phyloP scores from a whole-genome alignment of 2,888 invertebrate genomes.

The Tanytarsus gracilentus region DNA sequence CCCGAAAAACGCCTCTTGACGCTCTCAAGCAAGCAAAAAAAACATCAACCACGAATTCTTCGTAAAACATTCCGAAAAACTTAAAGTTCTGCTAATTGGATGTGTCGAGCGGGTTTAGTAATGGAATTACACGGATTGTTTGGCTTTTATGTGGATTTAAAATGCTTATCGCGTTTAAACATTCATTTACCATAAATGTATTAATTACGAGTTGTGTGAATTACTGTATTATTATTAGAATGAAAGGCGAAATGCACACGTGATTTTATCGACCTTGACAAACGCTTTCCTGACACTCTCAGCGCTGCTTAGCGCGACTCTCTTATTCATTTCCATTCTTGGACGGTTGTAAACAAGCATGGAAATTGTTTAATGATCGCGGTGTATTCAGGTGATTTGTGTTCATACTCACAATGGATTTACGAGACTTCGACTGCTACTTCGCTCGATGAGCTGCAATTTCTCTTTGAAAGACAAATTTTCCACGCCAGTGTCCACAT shows the following conservation, averaged over 20 bases:
- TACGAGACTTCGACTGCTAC: slow-evolving; percentile 13
- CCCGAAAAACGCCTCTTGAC: too few relatives aligned
- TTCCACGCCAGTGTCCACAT: slow-evolving; percentile 12
- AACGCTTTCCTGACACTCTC: background rate
- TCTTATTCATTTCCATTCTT: slow-evolving; percentile 10
- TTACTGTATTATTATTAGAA: background rate
- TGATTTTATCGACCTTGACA: slow-evolving; percentile 14
- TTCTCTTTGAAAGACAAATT: slow-evolving; percentile 24
- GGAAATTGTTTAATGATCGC: too few relatives aligned
- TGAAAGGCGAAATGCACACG: background rate
- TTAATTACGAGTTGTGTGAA: background rate
- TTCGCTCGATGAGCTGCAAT: slow-evolving; percentile 12
- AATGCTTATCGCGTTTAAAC: too few relatives aligned
- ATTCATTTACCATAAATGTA: background rate
- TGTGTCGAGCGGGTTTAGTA: too few relatives aligned
- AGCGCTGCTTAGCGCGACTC: background rate
- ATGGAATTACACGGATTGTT: too few relatives aligned
- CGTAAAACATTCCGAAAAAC: too few relatives aligned
- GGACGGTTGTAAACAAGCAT: too few relatives aligned
- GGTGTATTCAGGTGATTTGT: too few relatives aligned
- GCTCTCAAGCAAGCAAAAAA: too few relatives aligned
- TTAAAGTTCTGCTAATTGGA: too few relatives aligned
- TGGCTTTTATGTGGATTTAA: too few relatives aligned
- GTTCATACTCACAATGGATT: slow-evolving; percentile 13
- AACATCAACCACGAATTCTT: too few relatives aligned